Evolutionary conservation across 2,113 vertebrate species (phyloP), one percentile per base, ranked within the genome.

Genomic region (Datnioides undecimradiatus): DNA sequence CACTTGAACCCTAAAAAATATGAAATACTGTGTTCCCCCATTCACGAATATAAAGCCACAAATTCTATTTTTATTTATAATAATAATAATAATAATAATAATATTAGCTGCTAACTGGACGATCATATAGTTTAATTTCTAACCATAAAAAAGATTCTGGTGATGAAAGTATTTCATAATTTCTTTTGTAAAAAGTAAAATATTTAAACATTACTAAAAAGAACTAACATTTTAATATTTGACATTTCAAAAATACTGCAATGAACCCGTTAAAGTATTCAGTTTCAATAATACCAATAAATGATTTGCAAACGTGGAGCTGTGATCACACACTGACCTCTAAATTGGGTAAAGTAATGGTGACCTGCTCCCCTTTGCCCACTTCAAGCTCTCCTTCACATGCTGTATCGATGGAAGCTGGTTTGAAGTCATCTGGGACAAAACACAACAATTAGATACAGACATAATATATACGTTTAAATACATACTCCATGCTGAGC

Each of bases 291-390:
- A 16, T n/a, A 2, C 14, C 5, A 21, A 34, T 21, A 0, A 33
- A 21, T 21, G 11, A 23, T 59, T 58, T 36, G 21, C 31, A 23
- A 60, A 60, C 14, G 46, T 14, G 11, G 5, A 17, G 13, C 8
- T n/a, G n/a, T n/a, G n/a, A 38, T 19, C 4, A 73, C 31, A 52
- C 9, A 31, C 94, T 90, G 79, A 99, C 98, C 96, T 99, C 97
- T 88, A 99, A 95, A 87, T 99, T 99, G 67, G 98, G 98, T 79
- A 99, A 90, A 0, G 98, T 99, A 89, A 99, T 98, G 21, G 97
- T 99, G 91, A 99, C 98, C 93, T 99, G 96, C 91, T 99, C 98
- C 88, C 97, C 97, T 95, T 98, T 98, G 74, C 98, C 98, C 33
- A 99, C 97, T 91, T 99, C 96, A 64, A 99, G 96, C 25, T 98